A percentile compares a stretch with the other conserved stretches of the same genome.
Evolutionary conservation across 1,140 invertebrate species (phyloP).

Genomic region (Temnothorax curvispinosus): DNA sequence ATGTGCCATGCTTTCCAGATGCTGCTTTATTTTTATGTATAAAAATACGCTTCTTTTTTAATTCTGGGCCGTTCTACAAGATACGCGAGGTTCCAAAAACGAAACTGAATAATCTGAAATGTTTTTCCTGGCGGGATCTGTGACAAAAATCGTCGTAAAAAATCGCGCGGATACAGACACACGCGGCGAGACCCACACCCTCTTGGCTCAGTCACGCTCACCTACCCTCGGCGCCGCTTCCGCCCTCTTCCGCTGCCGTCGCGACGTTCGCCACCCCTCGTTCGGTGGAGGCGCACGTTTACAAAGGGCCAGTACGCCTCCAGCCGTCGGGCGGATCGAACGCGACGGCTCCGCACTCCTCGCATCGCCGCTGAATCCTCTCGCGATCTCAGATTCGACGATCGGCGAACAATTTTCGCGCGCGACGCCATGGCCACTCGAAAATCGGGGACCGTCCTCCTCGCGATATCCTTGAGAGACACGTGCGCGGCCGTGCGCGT

Average conservation of each 20-base stretch:
- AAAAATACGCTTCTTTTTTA: neutral
- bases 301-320: slow-evolving; percentile 80
- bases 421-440: neutral
- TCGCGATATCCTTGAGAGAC: neutral
- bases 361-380: neutral
- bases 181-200: slow-evolving; percentile 32
- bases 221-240: slow-evolving; percentile 59
- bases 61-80: neutral
- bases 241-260: slow-evolving; percentile 44
- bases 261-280: slow-evolving; percentile 32
- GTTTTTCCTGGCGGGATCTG: too few relatives aligned
- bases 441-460: neutral
- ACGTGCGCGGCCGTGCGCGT: neutral
- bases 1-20: too few relatives aligned
- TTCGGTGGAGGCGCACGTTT: slow-evolving; percentile 75
- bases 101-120: neutral
- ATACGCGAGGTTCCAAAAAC: neutral
- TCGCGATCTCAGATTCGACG: neutral
- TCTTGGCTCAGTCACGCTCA: slow-evolving; percentile 72
- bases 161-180: slow-evolving; percentile 9
- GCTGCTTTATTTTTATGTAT: neutral
- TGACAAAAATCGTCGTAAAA: neutral
- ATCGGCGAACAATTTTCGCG: slow-evolving; percentile 15
- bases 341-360: slow-evolving; percentile 6
- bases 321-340: slow-evolving; percentile 73